phyloP scores from a whole-genome alignment of 2,113 vertebrate genomes.

The Dasyurus viverrinus region DNA sequence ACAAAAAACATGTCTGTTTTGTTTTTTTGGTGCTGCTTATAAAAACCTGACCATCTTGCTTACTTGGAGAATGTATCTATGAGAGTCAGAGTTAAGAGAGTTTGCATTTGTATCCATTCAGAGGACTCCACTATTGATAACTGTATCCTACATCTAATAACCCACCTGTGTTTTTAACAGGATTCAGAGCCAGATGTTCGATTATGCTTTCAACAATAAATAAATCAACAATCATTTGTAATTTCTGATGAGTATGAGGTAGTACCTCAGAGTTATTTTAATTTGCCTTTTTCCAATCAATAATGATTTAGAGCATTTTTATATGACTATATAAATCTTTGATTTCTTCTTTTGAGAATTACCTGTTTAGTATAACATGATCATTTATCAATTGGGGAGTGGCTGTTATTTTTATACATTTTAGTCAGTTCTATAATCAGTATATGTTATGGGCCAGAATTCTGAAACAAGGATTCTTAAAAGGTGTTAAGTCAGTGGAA shows the following conservation, averaged over 20 bases:
- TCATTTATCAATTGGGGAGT: neutral
- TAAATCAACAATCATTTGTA: neutral
- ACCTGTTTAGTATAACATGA: neutral
- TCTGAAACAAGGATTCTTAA: too few species aligned
- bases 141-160: neutral
- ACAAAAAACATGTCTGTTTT: neutral
- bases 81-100: neutral
- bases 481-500: too few species aligned
- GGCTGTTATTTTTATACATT: neutral
- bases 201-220: neutral
- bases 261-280: neutral
- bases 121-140: neutral
- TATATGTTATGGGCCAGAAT: neutral
- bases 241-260: neutral
- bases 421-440: neutral
- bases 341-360: neutral
- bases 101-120: neutral
- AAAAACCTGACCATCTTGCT: neutral
- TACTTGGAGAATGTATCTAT: neutral
- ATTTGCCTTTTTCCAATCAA: neutral
- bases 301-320: neutral
- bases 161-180: neutral
- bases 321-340: neutral
- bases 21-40: neutral
- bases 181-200: neutral